phyloP scores from a whole-genome alignment of 2,797 vertebrate species.

The Centropyge bicolor region DNA sequence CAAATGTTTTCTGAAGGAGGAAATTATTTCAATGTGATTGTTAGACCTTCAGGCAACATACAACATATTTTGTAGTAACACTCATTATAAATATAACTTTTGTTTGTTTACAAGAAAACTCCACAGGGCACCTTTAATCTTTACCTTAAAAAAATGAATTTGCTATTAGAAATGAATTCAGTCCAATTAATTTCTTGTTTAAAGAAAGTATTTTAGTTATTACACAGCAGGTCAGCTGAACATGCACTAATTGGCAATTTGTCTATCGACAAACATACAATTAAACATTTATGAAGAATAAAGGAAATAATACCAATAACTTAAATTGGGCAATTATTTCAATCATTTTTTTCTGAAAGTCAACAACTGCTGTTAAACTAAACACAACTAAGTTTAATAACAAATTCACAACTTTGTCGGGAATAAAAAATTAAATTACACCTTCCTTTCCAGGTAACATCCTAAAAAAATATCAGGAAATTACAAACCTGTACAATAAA shows the following conservation, averaged over 20 bases:
- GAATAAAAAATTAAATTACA: neutral
- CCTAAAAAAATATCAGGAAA: neutral
- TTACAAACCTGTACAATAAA: constrained; percentile 3
- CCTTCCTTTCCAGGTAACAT: neutral
- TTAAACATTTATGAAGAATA: constrained; percentile 1
- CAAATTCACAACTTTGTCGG: neutral
- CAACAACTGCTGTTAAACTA: neutral
- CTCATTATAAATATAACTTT: neutral
- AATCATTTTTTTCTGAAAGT: neutral
- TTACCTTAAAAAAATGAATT: neutral
- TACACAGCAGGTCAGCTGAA: neutral
- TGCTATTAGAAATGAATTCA: neutral
- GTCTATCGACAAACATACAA: neutral
- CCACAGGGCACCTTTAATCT: neutral
- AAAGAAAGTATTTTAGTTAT: neutral
- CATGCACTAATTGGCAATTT: neutral
- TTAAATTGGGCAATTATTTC: neutral
- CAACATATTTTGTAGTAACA: neutral
- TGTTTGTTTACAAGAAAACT: neutral
- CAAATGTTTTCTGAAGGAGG: neutral
- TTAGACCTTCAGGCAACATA: neutral
- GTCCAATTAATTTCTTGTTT: neutral
- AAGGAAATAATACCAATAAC: neutral
- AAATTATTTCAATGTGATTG: no score
- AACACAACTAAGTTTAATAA: neutral